Conservation (phyloP, 2,797 vertebrate genomes). For the Sciurus vulgaris region DNA sequence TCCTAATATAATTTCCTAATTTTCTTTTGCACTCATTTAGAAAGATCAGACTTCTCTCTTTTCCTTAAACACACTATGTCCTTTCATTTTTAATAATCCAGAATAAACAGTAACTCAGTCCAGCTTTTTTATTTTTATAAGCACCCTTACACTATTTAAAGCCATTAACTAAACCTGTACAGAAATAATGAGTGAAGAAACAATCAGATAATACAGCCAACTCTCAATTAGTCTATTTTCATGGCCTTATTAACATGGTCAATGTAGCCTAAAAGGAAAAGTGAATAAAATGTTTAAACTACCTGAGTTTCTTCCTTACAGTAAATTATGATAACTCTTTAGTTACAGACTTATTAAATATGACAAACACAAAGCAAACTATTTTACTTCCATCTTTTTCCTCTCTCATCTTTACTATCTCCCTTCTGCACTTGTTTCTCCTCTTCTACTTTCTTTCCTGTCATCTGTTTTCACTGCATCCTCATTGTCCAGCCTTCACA, state of each 20-base stretch:
- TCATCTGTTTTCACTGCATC: not conserved
- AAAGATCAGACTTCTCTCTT: conserved; percentile 35
- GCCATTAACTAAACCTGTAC: conserved; percentile 31
- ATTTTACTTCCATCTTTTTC: conserved; percentile 32
- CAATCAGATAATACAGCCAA: conserved; percentile 22
- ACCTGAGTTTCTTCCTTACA: not conserved
- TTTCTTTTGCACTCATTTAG: conserved; percentile 27
- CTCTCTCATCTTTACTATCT: conserved; percentile 2
- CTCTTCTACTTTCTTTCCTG: not conserved
- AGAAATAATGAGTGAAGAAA: conserved; percentile 60
- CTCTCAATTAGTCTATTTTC: conserved; percentile 50
- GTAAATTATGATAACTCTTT: conserved; percentile 5
- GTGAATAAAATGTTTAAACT: conserved; percentile 21
- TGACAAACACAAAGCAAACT: not conserved
- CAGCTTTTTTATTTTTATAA: conserved; percentile 66
- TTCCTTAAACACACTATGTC: conserved; percentile 25
- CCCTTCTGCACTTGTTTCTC: not conserved
- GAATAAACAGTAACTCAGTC: conserved; percentile 57
- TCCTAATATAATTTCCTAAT: not conserved
- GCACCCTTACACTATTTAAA: conserved; percentile 61
- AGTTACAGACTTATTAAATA: not conserved
- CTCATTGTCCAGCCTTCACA: not conserved
- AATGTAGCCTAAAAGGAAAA: not conserved
- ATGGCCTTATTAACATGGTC: conserved; percentile 21
- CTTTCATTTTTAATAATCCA: conserved; percentile 73